Percentiles rank a stretch among this genome's conserved stretches.
phyloP scores from a whole-genome alignment of 2,113 vertebrate species.

The Herpailurus yagouaroundi region DNA sequence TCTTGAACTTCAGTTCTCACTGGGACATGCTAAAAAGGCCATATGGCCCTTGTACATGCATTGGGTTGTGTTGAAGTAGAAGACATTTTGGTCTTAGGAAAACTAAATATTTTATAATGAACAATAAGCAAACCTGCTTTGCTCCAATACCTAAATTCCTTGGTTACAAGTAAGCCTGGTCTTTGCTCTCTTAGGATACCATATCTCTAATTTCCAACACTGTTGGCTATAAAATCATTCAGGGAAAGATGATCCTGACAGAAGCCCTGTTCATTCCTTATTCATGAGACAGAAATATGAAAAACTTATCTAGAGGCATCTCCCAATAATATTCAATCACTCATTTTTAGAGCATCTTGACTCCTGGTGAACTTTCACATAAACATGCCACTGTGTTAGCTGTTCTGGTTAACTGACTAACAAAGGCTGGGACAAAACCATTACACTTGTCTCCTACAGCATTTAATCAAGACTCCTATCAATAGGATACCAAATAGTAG shows the following conservation, averaged over 20 bases:
- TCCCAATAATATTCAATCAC: background rate
- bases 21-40: background rate
- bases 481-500: background rate
- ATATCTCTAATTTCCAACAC: background rate
- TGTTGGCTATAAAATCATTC: background rate
- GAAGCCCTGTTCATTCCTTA: background rate
- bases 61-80: background rate
- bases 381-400: background rate
- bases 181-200: background rate
- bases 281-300: background rate
- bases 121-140: background rate
- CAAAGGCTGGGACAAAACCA: background rate
- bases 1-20: background rate
- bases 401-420: background rate
- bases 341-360: background rate
- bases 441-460: background rate
- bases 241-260: background rate
- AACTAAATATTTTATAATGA: background rate
- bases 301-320: background rate
- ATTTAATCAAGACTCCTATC: background rate
- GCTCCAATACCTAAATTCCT: background rate
- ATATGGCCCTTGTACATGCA: background rate
- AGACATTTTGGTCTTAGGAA: background rate
- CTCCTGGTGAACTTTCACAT: background rate
- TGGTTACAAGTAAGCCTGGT: background rate